These are phyloP conservation scores for Oceanites oceanicus DNA, from an alignment of 2,113 vertebrate species.

Conservation along the genomic window DNA sequence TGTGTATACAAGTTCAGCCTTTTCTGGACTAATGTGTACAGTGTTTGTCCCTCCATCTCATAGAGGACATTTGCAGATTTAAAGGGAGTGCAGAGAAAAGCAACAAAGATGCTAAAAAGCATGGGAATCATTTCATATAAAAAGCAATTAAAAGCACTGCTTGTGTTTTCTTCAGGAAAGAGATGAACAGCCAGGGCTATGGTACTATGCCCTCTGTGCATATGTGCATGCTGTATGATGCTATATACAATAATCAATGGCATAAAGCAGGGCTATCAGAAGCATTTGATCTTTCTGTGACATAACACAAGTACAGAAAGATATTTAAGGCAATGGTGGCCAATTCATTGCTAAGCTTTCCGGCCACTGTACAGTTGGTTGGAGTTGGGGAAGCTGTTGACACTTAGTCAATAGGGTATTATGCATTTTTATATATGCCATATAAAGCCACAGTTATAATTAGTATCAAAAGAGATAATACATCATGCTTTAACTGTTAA, in stretches of 20 bases:
- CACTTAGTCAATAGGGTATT: neutral
- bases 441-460: neutral
- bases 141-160: neutral
- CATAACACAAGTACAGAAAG: neutral
- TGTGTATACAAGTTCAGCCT: neutral
- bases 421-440: neutral
- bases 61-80: neutral
- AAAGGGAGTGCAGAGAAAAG: neutral
- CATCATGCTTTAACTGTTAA: neutral
- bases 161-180: neutral
- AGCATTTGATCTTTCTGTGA: neutral
- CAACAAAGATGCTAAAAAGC: neutral
- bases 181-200: neutral
- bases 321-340: neutral
- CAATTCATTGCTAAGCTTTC: neutral
- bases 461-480: neutral
- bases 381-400: neutral
- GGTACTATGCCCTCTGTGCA: neutral
- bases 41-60: neutral
- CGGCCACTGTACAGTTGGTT: neutral
- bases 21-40: neutral
- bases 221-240: neutral
- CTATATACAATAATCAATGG: neutral
- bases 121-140: neutral
- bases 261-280: neutral